Percentiles rank a stretch among this genome's conserved stretches.
phyloP scores from a whole-genome alignment of 2,797 vertebrate species.

The Sus cebifrons region DNA sequence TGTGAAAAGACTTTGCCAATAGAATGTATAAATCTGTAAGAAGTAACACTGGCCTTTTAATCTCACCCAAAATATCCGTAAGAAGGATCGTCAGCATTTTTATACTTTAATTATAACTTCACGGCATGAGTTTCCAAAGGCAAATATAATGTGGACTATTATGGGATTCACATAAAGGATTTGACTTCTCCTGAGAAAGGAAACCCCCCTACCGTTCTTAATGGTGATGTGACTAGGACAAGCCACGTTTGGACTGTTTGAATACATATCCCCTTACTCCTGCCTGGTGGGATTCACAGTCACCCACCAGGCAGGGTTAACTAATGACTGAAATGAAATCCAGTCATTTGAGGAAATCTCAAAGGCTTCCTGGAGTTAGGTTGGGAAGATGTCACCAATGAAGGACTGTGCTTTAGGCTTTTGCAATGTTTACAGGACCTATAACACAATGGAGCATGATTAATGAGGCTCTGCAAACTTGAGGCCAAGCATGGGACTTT shows the following conservation, averaged over 20 bases:
- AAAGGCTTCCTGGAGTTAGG: constrained; percentile 78
- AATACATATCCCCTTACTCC: constrained; percentile 82
- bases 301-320: constrained; percentile 77
- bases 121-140: constrained; percentile 82
- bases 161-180: constrained; percentile 79
- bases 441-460: constrained; percentile 78
- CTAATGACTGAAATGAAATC: constrained; percentile 84
- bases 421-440: constrained; percentile 81
- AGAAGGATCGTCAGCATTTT: constrained; percentile 59
- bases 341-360: constrained; percentile 78
- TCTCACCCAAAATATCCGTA: neutral
- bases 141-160: constrained; percentile 75
- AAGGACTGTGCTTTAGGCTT: constrained; percentile 62
- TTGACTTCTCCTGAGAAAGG: constrained; percentile 80
- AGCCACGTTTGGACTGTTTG: constrained; percentile 72
- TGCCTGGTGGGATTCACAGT: constrained; percentile 80
- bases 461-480: constrained; percentile 78
- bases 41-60: constrained; percentile 40
- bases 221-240: constrained; percentile 65
- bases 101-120: constrained; percentile 72
- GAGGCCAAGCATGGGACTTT: constrained; percentile 24
- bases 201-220: constrained; percentile 78
- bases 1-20: neutral
- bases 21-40: neutral
- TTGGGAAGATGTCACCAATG: constrained; percentile 80